Base-by-base conservation (phyloP, 2,888 invertebrate species). In the Spodoptera exigua region DNA sequence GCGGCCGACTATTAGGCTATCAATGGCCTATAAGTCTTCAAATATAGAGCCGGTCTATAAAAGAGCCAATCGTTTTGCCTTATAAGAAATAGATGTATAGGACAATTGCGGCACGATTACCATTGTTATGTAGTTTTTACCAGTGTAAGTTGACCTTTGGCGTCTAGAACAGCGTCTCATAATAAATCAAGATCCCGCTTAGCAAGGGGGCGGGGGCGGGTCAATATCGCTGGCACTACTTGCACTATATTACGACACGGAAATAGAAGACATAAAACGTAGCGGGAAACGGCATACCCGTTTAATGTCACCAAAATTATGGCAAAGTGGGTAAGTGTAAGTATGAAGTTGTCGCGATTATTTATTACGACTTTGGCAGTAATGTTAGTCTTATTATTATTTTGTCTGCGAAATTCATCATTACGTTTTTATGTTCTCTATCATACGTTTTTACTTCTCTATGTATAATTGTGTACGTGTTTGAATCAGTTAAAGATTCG, bases 1-100 rank as follows among this genome's bases (percentile, higher is more conserved):
- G 51, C 61, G 36, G 37, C 10, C 21, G 27, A 18, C 47, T 45
- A 47, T 61, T 56, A 58, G 41, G 49, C 56, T 68, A 61, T 64
- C 67, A 70, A 74, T 74, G 58, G 61, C 21, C 56, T 34, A 66
- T 68, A 68, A 69, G 61, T 60, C 32, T 34, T 55, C 65, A 58
- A 71, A 70, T 66, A 69, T 66, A 56, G 71, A 47, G 14, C 13
- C 47, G 37, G 49, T 11, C 64, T 53, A 70, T 74, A 78, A 66
- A 70, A 64, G 57, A 48, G 43, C 62, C 62, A 63, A 73, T 74
- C 62, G 68, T 69, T 68, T 59, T 54, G 64, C 76, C 72, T 72
- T 81, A 81, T 80, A 74, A 72, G 68, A 69, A 58, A 44, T 64
- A 64, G 49, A 63, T 66, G 61, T 72, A 62, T 61, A 64, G 56